Evolutionary conservation across 2,113 vertebrate genomes (phyloP).

Genomic region (Electrona antarctica): DNA sequence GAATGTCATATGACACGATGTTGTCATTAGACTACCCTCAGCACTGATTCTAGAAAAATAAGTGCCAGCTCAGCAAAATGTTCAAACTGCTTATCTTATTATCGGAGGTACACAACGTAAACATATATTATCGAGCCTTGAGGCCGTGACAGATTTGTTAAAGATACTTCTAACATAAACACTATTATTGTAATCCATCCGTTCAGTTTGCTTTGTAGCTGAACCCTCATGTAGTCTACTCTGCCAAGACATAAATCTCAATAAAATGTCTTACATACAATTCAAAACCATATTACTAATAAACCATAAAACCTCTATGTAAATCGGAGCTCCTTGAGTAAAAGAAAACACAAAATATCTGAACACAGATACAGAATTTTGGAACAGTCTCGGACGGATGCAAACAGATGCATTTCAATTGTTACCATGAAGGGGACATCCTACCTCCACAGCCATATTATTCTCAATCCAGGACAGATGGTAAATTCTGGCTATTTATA

Average conservation of each 20-base stretch:
- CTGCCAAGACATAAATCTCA: constrained; percentile 12
- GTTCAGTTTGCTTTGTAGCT: neutral
- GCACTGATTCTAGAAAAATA: constrained; percentile 2
- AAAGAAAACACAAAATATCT: neutral
- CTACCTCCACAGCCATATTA: neutral
- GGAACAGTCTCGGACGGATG: neutral
- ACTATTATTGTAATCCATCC: neutral
- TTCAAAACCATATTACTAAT: constrained; percentile 20
- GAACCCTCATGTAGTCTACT: neutral
- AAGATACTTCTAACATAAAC: neutral
- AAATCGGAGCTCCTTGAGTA: constrained; percentile 7
- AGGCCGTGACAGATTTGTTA: neutral
- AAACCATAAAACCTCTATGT: constrained; percentile 14
- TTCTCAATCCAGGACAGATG: neutral
- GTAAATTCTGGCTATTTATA: neutral
- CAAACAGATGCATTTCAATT: neutral
- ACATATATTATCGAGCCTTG: constrained; percentile 4
- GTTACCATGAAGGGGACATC: neutral
- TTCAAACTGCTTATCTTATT: constrained; percentile 14
- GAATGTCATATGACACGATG: neutral
- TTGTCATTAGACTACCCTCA: neutral
- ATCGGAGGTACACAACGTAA: neutral
- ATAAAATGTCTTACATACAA: neutral
- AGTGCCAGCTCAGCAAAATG: constrained; percentile 4
- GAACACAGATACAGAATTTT: neutral